Evolutionary conservation across 2,797 vertebrate genomes (phyloP).

Genomic region (Myotis findleyi): DNA sequence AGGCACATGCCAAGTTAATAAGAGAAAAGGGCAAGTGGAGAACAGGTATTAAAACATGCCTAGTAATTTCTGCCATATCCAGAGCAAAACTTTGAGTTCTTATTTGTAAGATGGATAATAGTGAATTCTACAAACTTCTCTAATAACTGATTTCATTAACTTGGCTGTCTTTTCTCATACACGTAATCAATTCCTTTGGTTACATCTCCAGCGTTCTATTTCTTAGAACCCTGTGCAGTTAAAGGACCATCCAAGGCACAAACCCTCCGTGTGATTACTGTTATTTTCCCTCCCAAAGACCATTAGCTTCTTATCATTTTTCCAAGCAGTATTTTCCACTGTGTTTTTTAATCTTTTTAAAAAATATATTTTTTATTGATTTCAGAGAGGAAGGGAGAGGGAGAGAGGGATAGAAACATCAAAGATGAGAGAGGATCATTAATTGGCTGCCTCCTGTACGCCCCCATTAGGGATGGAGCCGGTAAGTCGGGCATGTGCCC

Average conservation of each 20-base stretch:
- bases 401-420: too few relatives aligned
- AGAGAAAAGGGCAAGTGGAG: not conserved
- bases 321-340: not conserved
- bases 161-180: not conserved
- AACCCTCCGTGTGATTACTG: not conserved
- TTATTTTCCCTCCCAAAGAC: not conserved
- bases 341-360: not conserved
- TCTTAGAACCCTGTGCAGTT: not conserved
- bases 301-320: not conserved
- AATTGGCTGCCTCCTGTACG: too few relatives aligned
- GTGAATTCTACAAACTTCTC: not conserved
- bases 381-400: too few relatives aligned
- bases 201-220: not conserved
- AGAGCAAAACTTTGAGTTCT: not conserved
- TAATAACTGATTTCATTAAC: not conserved
- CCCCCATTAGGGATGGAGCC: too few relatives aligned
- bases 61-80: not conserved
- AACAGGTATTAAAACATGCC: not conserved
- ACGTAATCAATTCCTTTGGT: not conserved
- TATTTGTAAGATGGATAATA: not conserved
- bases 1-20: not conserved
- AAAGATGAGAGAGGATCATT: too few relatives aligned
- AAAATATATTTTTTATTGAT: too few relatives aligned
- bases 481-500: too few relatives aligned
- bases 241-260: not conserved